These are phyloP conservation scores for Pseudochaenichthys georgianus DNA, from an alignment of 2,797 vertebrate species.

Conservation along the genomic window DNA sequence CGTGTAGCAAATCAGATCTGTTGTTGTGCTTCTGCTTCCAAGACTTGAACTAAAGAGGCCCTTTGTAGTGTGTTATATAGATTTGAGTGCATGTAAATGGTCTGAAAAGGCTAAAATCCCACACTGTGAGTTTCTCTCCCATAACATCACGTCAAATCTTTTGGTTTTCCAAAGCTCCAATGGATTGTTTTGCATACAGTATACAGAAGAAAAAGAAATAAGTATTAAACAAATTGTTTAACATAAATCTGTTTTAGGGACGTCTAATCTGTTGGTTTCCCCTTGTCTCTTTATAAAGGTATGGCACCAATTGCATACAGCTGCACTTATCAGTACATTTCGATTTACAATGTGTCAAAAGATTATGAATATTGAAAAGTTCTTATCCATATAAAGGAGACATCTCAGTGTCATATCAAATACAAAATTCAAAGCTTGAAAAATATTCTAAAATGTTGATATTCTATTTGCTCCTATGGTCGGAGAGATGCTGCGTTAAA, in stretches of 20 bases:
- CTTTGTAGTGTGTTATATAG: neutral
- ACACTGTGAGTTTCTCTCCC: no score
- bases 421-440: no score
- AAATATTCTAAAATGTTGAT: no score
- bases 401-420: neutral
- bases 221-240: no score
- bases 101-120: no score
- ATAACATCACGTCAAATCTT: no score
- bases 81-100: no score
- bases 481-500: neutral
- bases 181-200: no score
- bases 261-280: neutral
- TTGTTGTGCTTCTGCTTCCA: neutral
- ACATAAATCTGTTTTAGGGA: no score
- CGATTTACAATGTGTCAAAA: neutral
- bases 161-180: no score
- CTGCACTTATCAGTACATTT: neutral
- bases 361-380: no score
- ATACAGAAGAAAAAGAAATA: no score
- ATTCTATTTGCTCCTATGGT: neutral
- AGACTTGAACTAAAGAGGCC: neutral
- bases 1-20: neutral
- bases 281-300: neutral
- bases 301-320: neutral
- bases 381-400: neutral